Base-by-base conservation (phyloP, 2,888 invertebrate genomes). In the Sminthurides aquaticus region DNA sequence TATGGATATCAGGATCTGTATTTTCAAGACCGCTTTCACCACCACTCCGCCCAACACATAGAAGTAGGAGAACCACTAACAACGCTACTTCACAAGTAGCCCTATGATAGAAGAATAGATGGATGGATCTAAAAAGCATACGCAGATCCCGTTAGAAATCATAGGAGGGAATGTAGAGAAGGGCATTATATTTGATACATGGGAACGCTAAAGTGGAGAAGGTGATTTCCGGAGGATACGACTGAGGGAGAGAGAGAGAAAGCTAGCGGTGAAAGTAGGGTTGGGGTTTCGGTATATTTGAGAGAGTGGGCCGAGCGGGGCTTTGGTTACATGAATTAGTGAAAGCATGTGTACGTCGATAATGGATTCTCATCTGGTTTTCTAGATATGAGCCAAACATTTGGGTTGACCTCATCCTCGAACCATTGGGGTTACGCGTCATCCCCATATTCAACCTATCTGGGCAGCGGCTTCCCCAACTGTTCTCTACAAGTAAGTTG, bases 371-470 rank as follows among this genome's bases (percentile, higher is more conserved):
- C 43, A 34, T 34, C 43, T 34, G 8, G 43, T 49, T 28, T 28
- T 78, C 2, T 81, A 90, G 90, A 90, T 79, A 90, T 91, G 89
- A 86, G 89, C 74, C 90, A 90, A 79, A 75, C 74, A 66, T 90
- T 91, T 78, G 89, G 90, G 55, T 80, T 90, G 77, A 88, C 89
- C 78, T 87, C 89, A 76, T 86, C 89, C 75, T 91, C 91, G 79
- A 87, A 90, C 15, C 89, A 89, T 77, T 91, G 91, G 91, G 90
- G 91, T 71, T 87, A 91, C 52, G 86, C 90, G 56, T 88, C 91
- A 28, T 87, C 89, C 65, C 90, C 90, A 18, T 92, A 91, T 79
- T 90, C 91, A 0, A 89, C 91, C 18, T 92, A 91, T 78, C 82
- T 91, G 76, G 86, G 77, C 85, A 55, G 84, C 86, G 75, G 84